Evolutionary conservation across 37 sponge, comb jelly and placozoan genomes (phyloP).

Genomic region (Theonella swinhoei): DNA sequence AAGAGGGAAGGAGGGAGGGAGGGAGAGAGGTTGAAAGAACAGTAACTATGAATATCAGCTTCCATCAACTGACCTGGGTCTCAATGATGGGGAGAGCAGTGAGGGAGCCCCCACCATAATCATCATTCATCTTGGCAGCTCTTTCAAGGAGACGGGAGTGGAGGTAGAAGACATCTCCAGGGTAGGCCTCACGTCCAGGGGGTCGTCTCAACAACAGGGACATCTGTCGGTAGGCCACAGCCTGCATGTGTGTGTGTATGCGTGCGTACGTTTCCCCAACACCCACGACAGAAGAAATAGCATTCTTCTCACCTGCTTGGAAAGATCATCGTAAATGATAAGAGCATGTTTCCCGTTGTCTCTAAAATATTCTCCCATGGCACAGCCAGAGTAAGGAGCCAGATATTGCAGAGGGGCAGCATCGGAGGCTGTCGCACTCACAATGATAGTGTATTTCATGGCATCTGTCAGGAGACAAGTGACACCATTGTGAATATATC

Average conservation of each 20-base stretch:
- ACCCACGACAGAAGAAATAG: background rate
- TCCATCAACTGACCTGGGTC: slow-evolving; percentile 94
- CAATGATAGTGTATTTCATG: slow-evolving; percentile 96
- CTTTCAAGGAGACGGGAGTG: slow-evolving; percentile 98
- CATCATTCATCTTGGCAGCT: slow-evolving; percentile 98
- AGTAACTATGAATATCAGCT: background rate
- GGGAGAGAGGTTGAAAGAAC: background rate
- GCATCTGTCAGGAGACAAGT: slow-evolving; percentile 64
- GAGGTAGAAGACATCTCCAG: slow-evolving; percentile 99
- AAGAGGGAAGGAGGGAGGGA: background rate
- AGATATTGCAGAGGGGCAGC: slow-evolving; percentile 99
- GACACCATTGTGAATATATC: background rate
- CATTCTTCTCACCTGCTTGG: slow-evolving; percentile 83
- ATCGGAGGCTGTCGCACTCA: slow-evolving; percentile 99
- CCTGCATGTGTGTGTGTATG: slow-evolving; percentile 44
- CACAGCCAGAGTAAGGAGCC: slow-evolving; percentile 97
- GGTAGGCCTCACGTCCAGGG: slow-evolving; percentile 99
- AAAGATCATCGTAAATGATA: slow-evolving; percentile 98
- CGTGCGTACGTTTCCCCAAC: background rate
- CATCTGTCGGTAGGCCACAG: slow-evolving; percentile 99
- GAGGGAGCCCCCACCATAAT: slow-evolving; percentile 97
- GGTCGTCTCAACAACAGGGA: slow-evolving; percentile 96
- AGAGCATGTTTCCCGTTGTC: slow-evolving; percentile 98
- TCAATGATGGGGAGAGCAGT: slow-evolving; percentile 99
- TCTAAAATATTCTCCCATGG: slow-evolving; percentile 99